phyloP scores from a whole-genome alignment of 2,113 vertebrate genomes.

The Lampris megalopsis region DNA sequence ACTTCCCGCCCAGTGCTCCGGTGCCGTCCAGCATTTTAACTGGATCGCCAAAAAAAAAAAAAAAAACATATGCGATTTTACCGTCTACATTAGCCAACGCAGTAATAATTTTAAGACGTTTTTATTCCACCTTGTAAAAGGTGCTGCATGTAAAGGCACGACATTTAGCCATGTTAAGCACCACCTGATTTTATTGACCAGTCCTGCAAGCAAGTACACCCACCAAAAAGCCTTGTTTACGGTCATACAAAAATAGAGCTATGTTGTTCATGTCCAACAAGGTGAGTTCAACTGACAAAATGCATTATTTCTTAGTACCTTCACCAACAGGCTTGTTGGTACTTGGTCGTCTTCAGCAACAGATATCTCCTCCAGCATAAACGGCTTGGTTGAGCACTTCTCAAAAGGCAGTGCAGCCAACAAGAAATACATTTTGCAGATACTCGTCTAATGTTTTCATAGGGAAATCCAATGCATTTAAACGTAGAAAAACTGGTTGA shows the following conservation, averaged over 20 bases:
- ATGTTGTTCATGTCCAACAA: not conserved
- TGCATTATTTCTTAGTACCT: not conserved
- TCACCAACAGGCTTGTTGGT: not conserved
- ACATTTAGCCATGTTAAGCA: too few relatives aligned
- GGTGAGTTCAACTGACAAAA: not conserved
- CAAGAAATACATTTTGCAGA: not conserved
- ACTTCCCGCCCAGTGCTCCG: not conserved
- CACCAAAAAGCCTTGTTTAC: not conserved
- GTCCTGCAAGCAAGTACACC: constrained; percentile 29
- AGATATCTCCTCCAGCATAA: constrained; percentile 3
- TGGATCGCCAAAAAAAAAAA: not conserved
- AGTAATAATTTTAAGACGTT: not conserved
- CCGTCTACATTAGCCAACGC: too few relatives aligned
- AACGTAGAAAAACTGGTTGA: constrained; percentile 10
- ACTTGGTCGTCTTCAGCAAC: constrained; percentile 48
- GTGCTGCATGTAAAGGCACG: too few relatives aligned
- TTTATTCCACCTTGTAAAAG: not conserved
- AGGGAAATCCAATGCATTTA: constrained; percentile 27
- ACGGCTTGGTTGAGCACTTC: constrained; percentile 5
- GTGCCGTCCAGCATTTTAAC: too few relatives aligned
- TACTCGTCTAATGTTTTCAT: constrained; percentile 3
- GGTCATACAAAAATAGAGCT: not conserved
- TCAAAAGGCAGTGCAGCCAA: not conserved
- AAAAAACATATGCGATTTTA: not conserved
- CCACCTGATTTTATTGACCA: constrained; percentile 53